Evolutionary conservation across 2,888 invertebrate genomes (phyloP).

Genomic region (Teinopalpus imperialis): DNA sequence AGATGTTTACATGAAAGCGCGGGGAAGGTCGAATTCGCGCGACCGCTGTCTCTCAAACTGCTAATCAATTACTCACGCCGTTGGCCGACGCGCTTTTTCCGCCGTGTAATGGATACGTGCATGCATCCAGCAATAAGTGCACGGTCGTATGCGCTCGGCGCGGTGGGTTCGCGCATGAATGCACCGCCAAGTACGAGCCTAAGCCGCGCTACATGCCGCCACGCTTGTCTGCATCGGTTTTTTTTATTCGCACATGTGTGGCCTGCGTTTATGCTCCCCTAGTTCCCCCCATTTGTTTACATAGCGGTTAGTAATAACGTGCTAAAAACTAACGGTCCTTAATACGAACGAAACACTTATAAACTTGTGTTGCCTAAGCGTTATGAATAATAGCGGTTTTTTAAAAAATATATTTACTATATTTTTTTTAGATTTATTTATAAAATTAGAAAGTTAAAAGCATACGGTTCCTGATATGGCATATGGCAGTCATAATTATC

Average conservation of each 20-base stretch:
- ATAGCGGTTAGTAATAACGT: conserved; percentile 38
- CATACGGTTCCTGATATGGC: too few relatives aligned
- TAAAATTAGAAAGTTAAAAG: too few relatives aligned
- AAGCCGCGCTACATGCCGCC: conserved; percentile 43
- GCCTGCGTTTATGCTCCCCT: conserved; percentile 33
- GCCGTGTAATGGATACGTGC: conserved; percentile 73
- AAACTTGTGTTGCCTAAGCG: too few relatives aligned
- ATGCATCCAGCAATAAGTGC: conserved; percentile 55
- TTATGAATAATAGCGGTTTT: too few relatives aligned
- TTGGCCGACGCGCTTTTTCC: conserved; percentile 68
- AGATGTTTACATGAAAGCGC: conserved; percentile 47
- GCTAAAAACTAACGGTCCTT: not conserved
- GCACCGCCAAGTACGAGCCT: conserved; percentile 61
- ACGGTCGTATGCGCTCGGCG: conserved; percentile 41
- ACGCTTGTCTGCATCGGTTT: conserved; percentile 52
- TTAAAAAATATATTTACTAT: too few relatives aligned
- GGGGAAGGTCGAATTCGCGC: conserved; percentile 36
- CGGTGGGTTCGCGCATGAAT: conserved; percentile 67
- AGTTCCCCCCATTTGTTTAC: conserved; percentile 31
- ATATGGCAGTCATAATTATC: too few relatives aligned
- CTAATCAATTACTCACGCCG: conserved; percentile 77
- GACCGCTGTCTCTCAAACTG: conserved; percentile 64
- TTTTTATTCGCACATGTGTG: conserved; percentile 53
- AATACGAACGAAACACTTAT: too few relatives aligned
- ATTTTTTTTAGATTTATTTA: too few relatives aligned